These are phyloP conservation scores for Drosophila cracens DNA, from an alignment of 2,888 invertebrate genomes.

Conservation along the genomic window DNA sequence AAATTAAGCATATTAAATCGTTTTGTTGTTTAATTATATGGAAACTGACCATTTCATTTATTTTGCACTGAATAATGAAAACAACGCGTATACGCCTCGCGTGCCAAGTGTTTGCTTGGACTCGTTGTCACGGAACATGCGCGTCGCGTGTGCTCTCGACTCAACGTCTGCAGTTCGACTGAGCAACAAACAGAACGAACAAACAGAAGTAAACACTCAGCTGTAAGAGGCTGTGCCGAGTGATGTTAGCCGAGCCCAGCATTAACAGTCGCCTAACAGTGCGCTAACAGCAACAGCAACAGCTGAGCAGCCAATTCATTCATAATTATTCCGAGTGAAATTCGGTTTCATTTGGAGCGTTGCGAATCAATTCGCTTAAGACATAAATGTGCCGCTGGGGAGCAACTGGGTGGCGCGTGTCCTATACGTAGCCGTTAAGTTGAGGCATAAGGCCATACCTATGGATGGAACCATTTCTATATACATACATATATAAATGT, in stretches of 20 bases:
- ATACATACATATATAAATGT: slow-evolving; percentile 38
- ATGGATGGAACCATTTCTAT: slow-evolving; percentile 39
- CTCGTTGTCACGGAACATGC: slow-evolving; percentile 51
- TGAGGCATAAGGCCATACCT: slow-evolving; percentile 28
- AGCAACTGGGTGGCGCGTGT: slow-evolving; percentile 58
- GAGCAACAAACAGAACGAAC: slow-evolving; percentile 29
- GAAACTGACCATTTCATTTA: slow-evolving; percentile 55
- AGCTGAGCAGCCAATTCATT: slow-evolving; percentile 70
- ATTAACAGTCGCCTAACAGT: slow-evolving; percentile 45
- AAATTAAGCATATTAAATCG: slow-evolving; percentile 30
- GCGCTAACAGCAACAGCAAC: slow-evolving; percentile 52
- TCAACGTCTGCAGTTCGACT: slow-evolving; percentile 66
- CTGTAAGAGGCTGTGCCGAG: slow-evolving; percentile 62
- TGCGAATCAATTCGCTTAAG: slow-evolving; percentile 68
- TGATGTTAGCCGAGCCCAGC: slow-evolving; percentile 49
- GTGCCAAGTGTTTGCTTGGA: slow-evolving; percentile 27
- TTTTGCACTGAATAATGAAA: slow-evolving; percentile 31
- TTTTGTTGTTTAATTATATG: slow-evolving; percentile 9
- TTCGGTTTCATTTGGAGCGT: slow-evolving; percentile 18
- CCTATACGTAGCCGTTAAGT: slow-evolving; percentile 40
- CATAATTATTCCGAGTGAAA: slow-evolving; percentile 73
- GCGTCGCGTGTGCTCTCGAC: slow-evolving; percentile 63
- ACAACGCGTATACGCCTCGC: slow-evolving; percentile 63
- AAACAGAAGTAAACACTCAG: slow-evolving; percentile 4
- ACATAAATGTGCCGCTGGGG: slow-evolving; percentile 63